phyloP scores from a whole-genome alignment of 2,888 invertebrate genomes.

The Drosophila nr. fundita region DNA sequence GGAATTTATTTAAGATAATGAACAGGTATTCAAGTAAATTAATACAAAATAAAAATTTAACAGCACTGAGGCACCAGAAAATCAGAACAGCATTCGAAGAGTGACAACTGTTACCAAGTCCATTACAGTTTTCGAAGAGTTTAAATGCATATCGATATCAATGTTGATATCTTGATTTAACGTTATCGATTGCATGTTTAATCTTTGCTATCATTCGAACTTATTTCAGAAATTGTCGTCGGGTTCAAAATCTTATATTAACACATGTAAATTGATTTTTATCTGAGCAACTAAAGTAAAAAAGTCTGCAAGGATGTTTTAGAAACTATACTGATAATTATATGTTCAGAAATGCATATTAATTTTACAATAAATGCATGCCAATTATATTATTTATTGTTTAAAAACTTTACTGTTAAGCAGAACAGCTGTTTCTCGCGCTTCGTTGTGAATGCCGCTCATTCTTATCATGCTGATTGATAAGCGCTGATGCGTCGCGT shows the following conservation, averaged over 20 bases:
- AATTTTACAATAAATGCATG: neutral
- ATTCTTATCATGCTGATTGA: constrained; percentile 51
- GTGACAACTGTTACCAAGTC: neutral
- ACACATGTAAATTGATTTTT: neutral
- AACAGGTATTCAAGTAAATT: neutral
- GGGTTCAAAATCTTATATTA: neutral
- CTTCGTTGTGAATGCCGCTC: constrained; percentile 39
- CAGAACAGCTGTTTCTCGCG: constrained; percentile 37
- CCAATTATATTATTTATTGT: neutral
- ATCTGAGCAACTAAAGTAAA: neutral
- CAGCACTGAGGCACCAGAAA: neutral
- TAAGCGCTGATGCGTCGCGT: constrained; percentile 41
- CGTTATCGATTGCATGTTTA: neutral
- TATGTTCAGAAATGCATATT: neutral
- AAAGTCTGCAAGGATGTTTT: neutral
- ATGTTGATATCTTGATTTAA: neutral
- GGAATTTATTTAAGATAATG: neutral
- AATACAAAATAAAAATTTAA: neutral
- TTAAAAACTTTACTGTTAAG: neutral
- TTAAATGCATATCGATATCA: neutral
- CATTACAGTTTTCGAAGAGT: neutral
- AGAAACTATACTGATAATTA: neutral
- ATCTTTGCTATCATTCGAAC: neutral
- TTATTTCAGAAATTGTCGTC: neutral
- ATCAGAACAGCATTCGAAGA: neutral